A percentile compares a stretch with the other conserved stretches of the same genome.
These are phyloP conservation scores for Lytechinus pictus DNA, from an alignment of 35 echinoderm and acorn worm genomes.

Conservation along the genomic window DNA sequence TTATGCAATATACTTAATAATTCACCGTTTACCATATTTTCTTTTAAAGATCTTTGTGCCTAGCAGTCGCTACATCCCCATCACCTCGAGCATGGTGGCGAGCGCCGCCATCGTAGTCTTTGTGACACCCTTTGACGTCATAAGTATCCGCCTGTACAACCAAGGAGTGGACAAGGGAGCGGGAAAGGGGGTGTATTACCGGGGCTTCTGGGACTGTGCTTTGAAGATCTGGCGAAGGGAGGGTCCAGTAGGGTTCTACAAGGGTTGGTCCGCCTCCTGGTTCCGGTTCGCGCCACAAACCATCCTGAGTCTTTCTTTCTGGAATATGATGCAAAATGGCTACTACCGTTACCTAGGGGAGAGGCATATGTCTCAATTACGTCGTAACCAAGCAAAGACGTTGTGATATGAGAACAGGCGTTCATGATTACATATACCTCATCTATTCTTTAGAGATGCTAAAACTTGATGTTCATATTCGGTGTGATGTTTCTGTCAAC, in stretches of 20 bases:
- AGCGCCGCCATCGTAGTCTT: constrained; percentile 67
- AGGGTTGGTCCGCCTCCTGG: constrained; percentile 98
- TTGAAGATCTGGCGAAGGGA: constrained; percentile 81
- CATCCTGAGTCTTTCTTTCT: constrained; percentile 84
- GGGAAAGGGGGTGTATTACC: constrained; percentile 80
- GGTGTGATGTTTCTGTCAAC: too few relatives aligned
- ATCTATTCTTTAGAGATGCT: too few relatives aligned
- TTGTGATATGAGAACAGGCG: not conserved
- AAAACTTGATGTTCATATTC: too few relatives aligned
- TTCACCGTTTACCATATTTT: not conserved
- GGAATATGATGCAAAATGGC: constrained; percentile 57
- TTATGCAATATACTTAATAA: too few relatives aligned
- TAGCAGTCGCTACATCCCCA: constrained; percentile 70
- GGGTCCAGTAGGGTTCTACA: constrained; percentile 88
- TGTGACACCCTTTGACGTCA: constrained; percentile 98
- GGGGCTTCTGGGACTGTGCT: constrained; percentile 82
- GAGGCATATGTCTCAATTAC: not conserved
- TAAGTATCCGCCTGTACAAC: constrained; percentile 94
- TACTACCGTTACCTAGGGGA: not conserved
- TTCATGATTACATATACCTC: not conserved
- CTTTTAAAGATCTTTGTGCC: constrained; percentile 65
- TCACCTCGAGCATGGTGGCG: constrained; percentile 76
- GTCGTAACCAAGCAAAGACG: not conserved
- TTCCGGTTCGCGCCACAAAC: constrained; percentile 93
- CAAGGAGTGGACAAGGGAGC: constrained; percentile 77